Conservation (phyloP, 1,140 invertebrate species). For the Drosophila bipectinata region DNA sequence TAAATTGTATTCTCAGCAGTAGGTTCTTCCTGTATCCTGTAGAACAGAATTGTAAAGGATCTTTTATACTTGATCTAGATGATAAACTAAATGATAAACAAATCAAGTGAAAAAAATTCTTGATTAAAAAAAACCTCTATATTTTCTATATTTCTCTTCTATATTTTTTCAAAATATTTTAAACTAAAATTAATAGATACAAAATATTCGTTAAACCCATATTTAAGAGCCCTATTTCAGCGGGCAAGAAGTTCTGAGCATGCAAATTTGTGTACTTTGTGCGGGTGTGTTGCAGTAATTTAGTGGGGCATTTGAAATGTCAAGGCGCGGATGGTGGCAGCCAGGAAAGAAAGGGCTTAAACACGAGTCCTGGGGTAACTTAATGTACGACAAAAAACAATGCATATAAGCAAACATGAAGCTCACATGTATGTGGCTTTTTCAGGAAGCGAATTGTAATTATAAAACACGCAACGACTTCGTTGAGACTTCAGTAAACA, state of each 20-base stretch:
- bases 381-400: slow-evolving; percentile 27
- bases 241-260: neutral
- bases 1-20: slow-evolving; percentile 66
- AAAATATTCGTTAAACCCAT: neutral
- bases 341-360: neutral
- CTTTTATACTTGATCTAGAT: neutral
- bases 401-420: slow-evolving; percentile 4
- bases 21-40: slow-evolving; percentile 30
- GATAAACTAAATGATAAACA: too few relatives aligned
- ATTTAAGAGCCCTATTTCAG: neutral
- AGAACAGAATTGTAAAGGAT: neutral
- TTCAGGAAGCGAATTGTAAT: neutral
- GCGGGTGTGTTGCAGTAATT: slow-evolving; percentile 55
- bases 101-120: too few relatives aligned
- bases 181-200: neutral
- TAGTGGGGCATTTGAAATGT: slow-evolving; percentile 68
- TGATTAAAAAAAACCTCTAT: too few relatives aligned
- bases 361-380: slow-evolving; percentile 1
- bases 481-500: neutral
- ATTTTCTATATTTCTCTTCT: too few relatives aligned
- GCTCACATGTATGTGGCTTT: neutral
- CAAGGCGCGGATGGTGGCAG: slow-evolving; percentile 9
- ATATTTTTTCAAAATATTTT: neutral
- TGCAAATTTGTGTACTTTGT: slow-evolving; percentile 11
- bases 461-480: too few relatives aligned